Evolutionary conservation across 2,888 invertebrate species (phyloP).

Genomic region (Polia nebulosa): DNA sequence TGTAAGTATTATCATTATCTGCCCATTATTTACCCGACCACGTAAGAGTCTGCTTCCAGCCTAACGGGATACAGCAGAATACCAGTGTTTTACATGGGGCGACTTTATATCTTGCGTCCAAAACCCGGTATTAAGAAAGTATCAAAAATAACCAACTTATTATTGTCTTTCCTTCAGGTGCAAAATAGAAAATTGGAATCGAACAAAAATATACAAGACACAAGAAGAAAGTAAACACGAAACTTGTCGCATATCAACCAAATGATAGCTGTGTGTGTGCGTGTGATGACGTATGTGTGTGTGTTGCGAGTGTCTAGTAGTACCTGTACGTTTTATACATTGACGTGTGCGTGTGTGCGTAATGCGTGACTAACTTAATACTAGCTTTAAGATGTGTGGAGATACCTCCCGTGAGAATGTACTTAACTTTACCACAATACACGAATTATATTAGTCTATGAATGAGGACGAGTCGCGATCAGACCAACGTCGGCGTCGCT

Average conservation of each 20-base stretch:
- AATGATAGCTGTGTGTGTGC: slow-evolving; percentile 62
- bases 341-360: slow-evolving; percentile 52
- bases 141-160: background rate
- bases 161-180: slow-evolving; percentile 39
- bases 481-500: background rate
- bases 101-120: background rate
- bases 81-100: background rate
- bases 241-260: slow-evolving; percentile 72
- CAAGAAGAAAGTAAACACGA: slow-evolving; percentile 55
- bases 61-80: background rate
- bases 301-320: slow-evolving; percentile 48
- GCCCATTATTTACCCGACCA: background rate
- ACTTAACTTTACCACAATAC: slow-evolving; percentile 61
- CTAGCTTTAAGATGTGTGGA: slow-evolving; percentile 63
- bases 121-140: too few species aligned
- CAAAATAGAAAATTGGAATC: slow-evolving; percentile 32
- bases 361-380: slow-evolving; percentile 56
- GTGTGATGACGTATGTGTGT: slow-evolving; percentile 44
- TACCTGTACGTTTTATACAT: slow-evolving; percentile 62
- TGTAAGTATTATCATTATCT: too few species aligned
- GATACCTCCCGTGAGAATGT: slow-evolving; percentile 60
- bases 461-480: slow-evolving; percentile 15
- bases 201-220: slow-evolving; percentile 67
- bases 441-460: slow-evolving; percentile 55
- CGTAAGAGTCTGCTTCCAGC: background rate